Evolutionary conservation across 2,113 vertebrate genomes (phyloP), one percentile per base, ranked within the genome.

Genomic region (Aptenodytes patagonicus): DNA sequence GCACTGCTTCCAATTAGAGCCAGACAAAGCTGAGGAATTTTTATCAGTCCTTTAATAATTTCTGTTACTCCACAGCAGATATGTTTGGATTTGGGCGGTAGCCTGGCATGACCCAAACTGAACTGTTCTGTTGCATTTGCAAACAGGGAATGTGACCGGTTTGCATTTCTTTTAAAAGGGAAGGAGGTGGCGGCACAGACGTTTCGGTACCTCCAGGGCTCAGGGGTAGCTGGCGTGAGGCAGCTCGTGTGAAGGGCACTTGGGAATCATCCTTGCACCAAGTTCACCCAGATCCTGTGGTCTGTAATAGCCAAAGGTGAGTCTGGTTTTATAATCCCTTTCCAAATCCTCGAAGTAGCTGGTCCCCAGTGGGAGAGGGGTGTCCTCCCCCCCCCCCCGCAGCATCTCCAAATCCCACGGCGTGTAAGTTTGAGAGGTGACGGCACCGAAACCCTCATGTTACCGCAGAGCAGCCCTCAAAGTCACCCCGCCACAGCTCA

Each of bases 161-260:
- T 58, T 17, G 44, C 36, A 17, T 31, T 49, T 21, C 26, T 28
- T 58, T n/a, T 13, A 2, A 14, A 17, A 31, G 47, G n/a, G 36
- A 13, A 42, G 51, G 26, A 49, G 77, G 42, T 1, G 7, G 29
- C 4, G 4, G 57, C 13, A 5, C 17, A 8, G 31, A 13, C 4
- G 1, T n/a, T 46, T 7, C 1, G 4, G n/a, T 40, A 18, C 29
- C 49, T 28, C 25, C 13, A 6, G 55, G 40, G 34, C 24, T 29
- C 4, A 0, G 31, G 22, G 25, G 42, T 5, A 29, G 68, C 51
- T 55, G 75, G 47, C 34, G 26, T 1, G 20, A 44, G 54, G 22
- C 32, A 34, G 28, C 5, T 15, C 4, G 2, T 11, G 20, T 1
- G 2, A 68, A 26, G 18, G 21, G 17, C 26, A 3, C 17, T 5